A percentile compares a stretch with the other conserved stretches of the same genome.
Evolutionary conservation across 1,140 invertebrate genomes (phyloP).

Genomic region (Neodiprion virginianus): DNA sequence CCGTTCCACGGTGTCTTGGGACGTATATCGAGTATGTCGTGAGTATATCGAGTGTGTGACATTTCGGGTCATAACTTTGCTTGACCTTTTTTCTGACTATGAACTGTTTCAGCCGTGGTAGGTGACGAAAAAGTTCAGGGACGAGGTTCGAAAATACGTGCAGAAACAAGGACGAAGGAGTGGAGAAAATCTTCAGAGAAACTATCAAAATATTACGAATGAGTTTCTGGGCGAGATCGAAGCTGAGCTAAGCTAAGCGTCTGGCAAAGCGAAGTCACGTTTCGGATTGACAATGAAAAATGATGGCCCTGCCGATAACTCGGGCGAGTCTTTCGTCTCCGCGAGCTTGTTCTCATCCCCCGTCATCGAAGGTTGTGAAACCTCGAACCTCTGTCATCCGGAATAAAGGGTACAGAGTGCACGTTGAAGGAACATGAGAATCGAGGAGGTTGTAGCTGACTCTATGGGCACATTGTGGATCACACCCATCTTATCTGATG

Average conservation of each 20-base stretch:
- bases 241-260: background rate
- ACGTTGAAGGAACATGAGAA: background rate
- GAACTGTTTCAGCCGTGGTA: too few relatives aligned
- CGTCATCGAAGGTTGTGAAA: constrained; percentile 1
- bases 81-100: too few relatives aligned
- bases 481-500: constrained; percentile 15
- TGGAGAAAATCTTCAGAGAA: too few relatives aligned
- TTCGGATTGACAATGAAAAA: constrained; percentile 10
- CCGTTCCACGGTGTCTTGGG: too few relatives aligned
- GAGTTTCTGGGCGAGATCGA: too few relatives aligned
- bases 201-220: too few relatives aligned
- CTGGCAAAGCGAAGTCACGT: background rate
- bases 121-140: too few relatives aligned
- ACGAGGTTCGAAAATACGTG: too few relatives aligned
- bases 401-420: background rate
- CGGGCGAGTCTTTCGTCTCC: background rate
- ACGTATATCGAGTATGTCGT: too few relatives aligned
- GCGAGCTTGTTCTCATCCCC: background rate
- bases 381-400: background rate
- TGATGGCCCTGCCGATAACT: constrained; percentile 9
- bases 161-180: too few relatives aligned
- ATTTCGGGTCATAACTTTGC: too few relatives aligned
- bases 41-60: too few relatives aligned
- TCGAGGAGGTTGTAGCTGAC: background rate
- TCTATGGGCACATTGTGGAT: background rate